Conservation (phyloP, 2,888 invertebrate species). For the Phrixothrix hirtus region DNA sequence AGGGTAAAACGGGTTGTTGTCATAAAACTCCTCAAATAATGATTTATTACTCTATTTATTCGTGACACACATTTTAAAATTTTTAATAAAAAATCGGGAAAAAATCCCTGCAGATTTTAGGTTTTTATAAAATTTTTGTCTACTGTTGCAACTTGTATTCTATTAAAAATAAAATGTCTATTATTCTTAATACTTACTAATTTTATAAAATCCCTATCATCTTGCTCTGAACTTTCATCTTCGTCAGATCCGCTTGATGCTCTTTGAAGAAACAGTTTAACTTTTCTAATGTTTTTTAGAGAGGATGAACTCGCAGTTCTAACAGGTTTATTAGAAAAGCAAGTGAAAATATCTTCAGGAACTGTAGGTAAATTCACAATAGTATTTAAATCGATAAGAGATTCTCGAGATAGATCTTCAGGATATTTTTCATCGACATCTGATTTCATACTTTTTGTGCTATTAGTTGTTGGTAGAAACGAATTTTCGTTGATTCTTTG, state of each 20-base stretch:
- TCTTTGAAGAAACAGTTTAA: constrained; percentile 55
- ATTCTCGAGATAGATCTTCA: constrained; percentile 56
- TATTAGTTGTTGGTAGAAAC: constrained; percentile 40
- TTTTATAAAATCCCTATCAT: constrained; percentile 45
- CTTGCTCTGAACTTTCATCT: constrained; percentile 52
- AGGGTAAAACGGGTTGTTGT: too few species aligned
- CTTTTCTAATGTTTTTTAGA: constrained; percentile 56
- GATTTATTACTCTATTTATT: too few species aligned
- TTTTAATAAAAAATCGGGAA: background rate
- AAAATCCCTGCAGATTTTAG: too few species aligned
- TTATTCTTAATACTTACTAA: constrained; percentile 6
- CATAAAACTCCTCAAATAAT: too few species aligned
- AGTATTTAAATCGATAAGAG: constrained; percentile 54
- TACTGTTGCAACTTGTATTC: too few species aligned
- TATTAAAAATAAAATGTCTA: background rate
- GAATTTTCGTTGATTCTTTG: constrained; percentile 38
- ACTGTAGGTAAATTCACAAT: constrained; percentile 56
- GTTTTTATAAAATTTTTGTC: too few species aligned
- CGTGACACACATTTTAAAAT: too few species aligned
- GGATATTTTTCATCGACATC: constrained; percentile 58
- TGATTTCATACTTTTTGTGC: constrained; percentile 50
- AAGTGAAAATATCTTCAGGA: constrained; percentile 57
- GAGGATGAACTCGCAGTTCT: constrained; percentile 56
- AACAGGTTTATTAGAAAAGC: constrained; percentile 52
- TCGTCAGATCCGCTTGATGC: constrained; percentile 55